Percentiles rank a stretch among this genome's conserved stretches.
Conservation (phyloP, 2,888 invertebrate species). For the Alcis repandata region DNA sequence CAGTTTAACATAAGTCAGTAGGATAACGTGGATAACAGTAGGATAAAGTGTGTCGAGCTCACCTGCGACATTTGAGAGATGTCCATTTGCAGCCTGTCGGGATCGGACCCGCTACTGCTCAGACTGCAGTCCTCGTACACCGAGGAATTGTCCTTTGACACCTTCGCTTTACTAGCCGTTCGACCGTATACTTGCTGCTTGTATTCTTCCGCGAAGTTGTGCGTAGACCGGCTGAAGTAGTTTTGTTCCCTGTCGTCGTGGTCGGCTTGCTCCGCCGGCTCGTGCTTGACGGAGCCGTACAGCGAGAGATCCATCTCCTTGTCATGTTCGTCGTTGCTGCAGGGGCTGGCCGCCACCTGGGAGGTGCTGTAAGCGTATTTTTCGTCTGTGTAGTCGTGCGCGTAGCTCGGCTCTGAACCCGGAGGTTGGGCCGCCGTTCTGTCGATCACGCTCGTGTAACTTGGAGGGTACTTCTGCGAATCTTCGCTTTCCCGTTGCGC, state of each 20-base stretch:
- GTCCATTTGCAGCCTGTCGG: slow-evolving; percentile 91
- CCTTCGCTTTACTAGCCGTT: slow-evolving; percentile 63
- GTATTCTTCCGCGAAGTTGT: slow-evolving; percentile 73
- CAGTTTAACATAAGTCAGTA: neutral
- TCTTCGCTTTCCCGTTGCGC: slow-evolving; percentile 83
- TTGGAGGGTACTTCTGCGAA: slow-evolving; percentile 71
- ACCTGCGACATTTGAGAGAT: slow-evolving; percentile 86
- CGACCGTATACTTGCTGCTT: slow-evolving; percentile 73
- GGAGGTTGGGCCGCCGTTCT: slow-evolving; percentile 61
- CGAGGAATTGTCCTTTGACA: slow-evolving; percentile 79
- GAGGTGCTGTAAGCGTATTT: slow-evolving; percentile 70
- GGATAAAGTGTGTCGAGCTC: slow-evolving; percentile 13
- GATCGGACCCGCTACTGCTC: slow-evolving; percentile 91
- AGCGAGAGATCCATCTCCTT: slow-evolving; percentile 84
- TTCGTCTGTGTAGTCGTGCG: slow-evolving; percentile 74
- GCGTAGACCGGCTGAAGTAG: slow-evolving; percentile 65
- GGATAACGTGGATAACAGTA: too few species aligned
- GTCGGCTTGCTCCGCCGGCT: slow-evolving; percentile 67
- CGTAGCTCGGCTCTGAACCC: slow-evolving; percentile 58
- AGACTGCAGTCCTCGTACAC: slow-evolving; percentile 87
- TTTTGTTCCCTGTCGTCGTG: slow-evolving; percentile 58
- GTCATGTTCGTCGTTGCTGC: slow-evolving; percentile 75
- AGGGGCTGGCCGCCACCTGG: slow-evolving; percentile 69
- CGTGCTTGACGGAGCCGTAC: slow-evolving; percentile 76
- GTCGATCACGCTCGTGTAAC: slow-evolving; percentile 72